Evolutionary conservation across 2,888 invertebrate species (phyloP), one percentile per base, ranked within the genome.

Genomic region (Calliopum simillimum): DNA sequence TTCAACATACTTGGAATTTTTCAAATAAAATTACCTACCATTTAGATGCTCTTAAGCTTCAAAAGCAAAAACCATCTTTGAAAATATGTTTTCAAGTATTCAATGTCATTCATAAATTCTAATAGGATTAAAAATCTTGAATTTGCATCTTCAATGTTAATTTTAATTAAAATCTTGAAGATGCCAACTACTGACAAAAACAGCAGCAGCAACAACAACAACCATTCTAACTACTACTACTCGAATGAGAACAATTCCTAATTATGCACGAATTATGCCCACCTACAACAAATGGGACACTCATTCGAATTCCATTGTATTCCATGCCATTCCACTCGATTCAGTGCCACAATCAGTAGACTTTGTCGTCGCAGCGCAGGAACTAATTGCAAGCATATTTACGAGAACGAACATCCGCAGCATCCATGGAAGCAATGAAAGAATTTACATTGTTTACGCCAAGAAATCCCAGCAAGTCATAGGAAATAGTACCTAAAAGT

Each of bases 351-450:
- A 23, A 55, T 23, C 65, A 65, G 44, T 14, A 23, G 53, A 23
- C 53, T 53, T 23, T 6, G 25, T 55, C 46, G 43, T 44, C 55
- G 21, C 44, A 21, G 41, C 43, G 21, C 33, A 33, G 33, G 41
- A 75, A 76, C 77, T 77, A 77, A 77, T 77, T 77, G 76, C 75
- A 75, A 75, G 73, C 73, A 73, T 73, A 76, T 74, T 76, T 72
- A 33, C 33, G 33, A 33, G 33, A 33, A 74, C 66, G 33, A 33
- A 74, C 66, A 70, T 47, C 64, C 68, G 58, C 62, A 46, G 58
- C 62, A 46, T 66, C 55, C 59, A 67, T 33, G 33, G 33, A 33
- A 33, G 33, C 8, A 33, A 13, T 14, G 21, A 43, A 66, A 41
- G 64, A 16, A 14, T 21, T 14, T 21, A 47, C 66, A 47, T 66